These are phyloP conservation scores for Alosa sapidissima DNA, from an alignment of 2,797 vertebrate genomes.

Conservation along the genomic window DNA sequence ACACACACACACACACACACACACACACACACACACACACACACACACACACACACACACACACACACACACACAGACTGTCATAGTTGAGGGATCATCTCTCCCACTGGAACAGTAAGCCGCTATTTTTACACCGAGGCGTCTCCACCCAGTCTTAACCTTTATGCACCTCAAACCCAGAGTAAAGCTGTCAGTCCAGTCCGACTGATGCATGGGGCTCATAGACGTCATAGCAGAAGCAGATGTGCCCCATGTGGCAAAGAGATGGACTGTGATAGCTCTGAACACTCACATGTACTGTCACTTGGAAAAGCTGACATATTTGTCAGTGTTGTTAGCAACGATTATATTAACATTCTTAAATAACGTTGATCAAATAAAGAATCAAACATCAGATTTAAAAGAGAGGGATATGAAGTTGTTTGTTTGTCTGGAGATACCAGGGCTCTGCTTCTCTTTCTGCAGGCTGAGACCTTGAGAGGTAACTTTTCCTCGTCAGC, in stretches of 20 bases:
- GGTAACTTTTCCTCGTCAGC: neutral
- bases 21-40: slow-evolving; percentile 19
- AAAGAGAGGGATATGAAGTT: neutral
- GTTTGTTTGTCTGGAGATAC: neutral
- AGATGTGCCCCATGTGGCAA: neutral
- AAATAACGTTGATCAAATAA: neutral
- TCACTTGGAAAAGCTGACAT: neutral
- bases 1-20: slow-evolving; percentile 30
- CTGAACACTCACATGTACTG: neutral
- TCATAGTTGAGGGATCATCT: slow-evolving; percentile 25
- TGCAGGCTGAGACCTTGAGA: neutral
- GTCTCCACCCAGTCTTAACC: slow-evolving; percentile 6
- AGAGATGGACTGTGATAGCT: neutral
- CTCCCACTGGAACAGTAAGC: neutral
- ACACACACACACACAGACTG: slow-evolving; percentile 30
- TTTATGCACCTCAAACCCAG: neutral
- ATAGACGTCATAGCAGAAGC: neutral
- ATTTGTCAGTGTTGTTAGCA: neutral
- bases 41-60: slow-evolving; percentile 29
- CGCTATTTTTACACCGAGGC: neutral
- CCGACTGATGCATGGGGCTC: neutral
- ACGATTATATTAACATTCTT: neutral
- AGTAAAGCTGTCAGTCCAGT: neutral
- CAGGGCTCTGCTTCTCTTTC: neutral
- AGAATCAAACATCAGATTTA: neutral